phyloP scores from a whole-genome alignment of 2,113 vertebrate genomes.

The Spea multiplicata region DNA sequence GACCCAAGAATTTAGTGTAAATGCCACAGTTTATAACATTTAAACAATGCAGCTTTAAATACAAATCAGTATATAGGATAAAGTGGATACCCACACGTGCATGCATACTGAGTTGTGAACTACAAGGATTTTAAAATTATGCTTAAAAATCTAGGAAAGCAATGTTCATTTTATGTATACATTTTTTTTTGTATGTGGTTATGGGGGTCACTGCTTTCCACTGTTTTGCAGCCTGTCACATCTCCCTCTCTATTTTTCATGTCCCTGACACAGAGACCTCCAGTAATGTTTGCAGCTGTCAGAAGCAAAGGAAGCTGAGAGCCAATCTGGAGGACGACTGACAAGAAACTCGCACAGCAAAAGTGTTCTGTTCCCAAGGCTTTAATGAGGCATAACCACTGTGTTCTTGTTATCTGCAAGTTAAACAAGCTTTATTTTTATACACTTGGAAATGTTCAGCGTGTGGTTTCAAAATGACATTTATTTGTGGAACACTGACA shows the following conservation, averaged over 20 bases:
- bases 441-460: not conserved
- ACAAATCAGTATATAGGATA: no score
- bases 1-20: no score
- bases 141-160: no score
- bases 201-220: constrained; percentile 10
- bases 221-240: constrained; percentile 8
- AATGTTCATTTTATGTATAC: no score
- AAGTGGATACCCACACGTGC: no score
- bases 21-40: no score
- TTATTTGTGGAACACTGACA: not conserved
- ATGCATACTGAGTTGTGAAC: no score
- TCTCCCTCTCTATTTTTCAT: constrained; percentile 25
- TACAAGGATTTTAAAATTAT: no score
- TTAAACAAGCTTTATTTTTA: not conserved
- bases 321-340: constrained; percentile 21
- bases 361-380: constrained; percentile 8
- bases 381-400: constrained; percentile 2
- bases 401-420: constrained; percentile 1
- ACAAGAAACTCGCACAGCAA: constrained; percentile 16
- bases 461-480: not conserved
- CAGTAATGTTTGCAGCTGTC: constrained; percentile 40
- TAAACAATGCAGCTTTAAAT: no score
- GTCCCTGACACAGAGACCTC: constrained; percentile 25
- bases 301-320: constrained; percentile 16
- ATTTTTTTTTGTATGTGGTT: not conserved